phyloP scores from a whole-genome alignment of 2,888 invertebrate species.

The Leptopilina syphax region DNA sequence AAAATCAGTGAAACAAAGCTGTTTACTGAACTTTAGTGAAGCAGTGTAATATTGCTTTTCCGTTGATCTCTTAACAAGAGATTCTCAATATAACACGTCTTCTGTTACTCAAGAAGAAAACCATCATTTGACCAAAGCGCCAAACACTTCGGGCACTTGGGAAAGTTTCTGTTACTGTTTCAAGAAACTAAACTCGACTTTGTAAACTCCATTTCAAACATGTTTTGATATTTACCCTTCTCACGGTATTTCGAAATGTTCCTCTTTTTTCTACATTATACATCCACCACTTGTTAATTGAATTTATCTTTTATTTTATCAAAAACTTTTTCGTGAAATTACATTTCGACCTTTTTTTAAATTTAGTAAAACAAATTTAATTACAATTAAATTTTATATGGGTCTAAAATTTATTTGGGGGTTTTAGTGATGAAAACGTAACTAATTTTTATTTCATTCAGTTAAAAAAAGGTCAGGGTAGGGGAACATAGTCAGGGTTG shows the following conservation, averaged over 20 bases:
- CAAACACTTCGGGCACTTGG: constrained; percentile 28
- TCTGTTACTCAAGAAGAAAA: constrained; percentile 56
- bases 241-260: not conserved
- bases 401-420: too few species aligned
- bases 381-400: too few species aligned
- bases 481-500: too few species aligned
- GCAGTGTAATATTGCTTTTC: constrained; percentile 46
- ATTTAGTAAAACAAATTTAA: too few species aligned
- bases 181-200: constrained; percentile 25
- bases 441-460: too few species aligned
- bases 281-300: not conserved
- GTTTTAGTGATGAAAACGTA: too few species aligned
- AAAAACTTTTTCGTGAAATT: too few species aligned
- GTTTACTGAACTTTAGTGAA: too few species aligned
- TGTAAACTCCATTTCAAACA: constrained; percentile 13
- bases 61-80: constrained; percentile 54
- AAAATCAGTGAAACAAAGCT: too few species aligned
- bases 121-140: constrained; percentile 36
- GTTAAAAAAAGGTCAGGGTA: too few species aligned
- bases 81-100: constrained; percentile 70
- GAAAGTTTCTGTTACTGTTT: constrained; percentile 26
- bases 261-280: not conserved
- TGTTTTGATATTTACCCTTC: constrained; percentile 3
- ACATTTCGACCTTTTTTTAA: too few species aligned
- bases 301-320: not conserved